Evolutionary conservation across 2,888 invertebrate genomes (phyloP).

Genomic region (Brassicogethes aeneus): DNA sequence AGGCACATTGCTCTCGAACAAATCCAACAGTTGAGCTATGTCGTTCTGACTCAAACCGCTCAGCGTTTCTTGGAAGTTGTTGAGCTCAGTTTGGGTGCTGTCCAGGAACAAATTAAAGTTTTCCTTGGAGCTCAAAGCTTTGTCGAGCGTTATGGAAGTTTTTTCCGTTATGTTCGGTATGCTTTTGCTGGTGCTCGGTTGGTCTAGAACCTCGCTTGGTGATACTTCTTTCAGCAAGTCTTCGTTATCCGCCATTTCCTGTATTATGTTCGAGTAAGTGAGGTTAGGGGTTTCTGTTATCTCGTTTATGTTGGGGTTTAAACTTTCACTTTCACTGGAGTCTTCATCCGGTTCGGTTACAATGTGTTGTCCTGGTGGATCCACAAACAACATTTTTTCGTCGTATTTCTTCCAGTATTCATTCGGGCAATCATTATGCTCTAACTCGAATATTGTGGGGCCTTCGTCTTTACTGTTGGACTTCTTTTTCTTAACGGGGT

Average conservation of each 20-base stretch:
- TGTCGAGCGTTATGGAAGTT: slow-evolving; percentile 14
- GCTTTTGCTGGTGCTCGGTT: neutral
- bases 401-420: slow-evolving; percentile 6
- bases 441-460: slow-evolving; percentile 6
- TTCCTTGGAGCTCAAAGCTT: slow-evolving; percentile 13
- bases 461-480: neutral
- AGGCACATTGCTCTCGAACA: slow-evolving; percentile 2
- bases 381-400: neutral
- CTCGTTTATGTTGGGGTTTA: slow-evolving; percentile 1
- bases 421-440: slow-evolving; percentile 6
- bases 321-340: neutral
- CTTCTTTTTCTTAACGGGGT: neutral
- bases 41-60: slow-evolving; percentile 18
- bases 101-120: slow-evolving; percentile 17
- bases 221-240: neutral
- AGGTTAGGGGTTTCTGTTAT: neutral
- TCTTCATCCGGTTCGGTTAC: slow-evolving; percentile 3
- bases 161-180: slow-evolving; percentile 9
- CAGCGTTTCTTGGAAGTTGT: slow-evolving; percentile 20
- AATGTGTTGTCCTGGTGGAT: neutral
- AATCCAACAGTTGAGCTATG: slow-evolving; percentile 6
- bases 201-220: neutral
- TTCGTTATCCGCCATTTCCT: neutral
- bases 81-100: slow-evolving; percentile 19
- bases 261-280: neutral